phyloP scores from a whole-genome alignment of 2,113 vertebrate genomes.

The Macquaria australasica region DNA sequence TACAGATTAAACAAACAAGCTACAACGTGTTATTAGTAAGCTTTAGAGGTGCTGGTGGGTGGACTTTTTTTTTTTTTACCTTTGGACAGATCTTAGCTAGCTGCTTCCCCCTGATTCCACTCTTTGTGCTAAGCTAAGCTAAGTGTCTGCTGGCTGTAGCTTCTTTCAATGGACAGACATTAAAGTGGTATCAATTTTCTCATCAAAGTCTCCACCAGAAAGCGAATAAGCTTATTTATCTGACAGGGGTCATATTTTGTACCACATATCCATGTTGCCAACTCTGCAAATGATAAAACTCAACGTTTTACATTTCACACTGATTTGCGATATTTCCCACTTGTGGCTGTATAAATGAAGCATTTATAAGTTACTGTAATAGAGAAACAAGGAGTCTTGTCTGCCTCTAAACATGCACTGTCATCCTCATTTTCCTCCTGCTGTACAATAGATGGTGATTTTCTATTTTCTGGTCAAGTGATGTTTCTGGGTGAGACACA shows the following conservation, averaged over 20 bases:
- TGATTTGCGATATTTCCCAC: not conserved
- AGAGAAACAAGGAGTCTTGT: not conserved
- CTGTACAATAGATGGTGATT: not conserved
- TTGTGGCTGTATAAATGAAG: not conserved
- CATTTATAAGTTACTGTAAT: not conserved
- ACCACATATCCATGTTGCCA: not conserved
- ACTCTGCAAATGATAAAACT: not conserved
- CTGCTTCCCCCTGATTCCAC: too few species aligned
- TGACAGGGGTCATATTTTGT: not conserved
- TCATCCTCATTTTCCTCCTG: constrained; percentile 9
- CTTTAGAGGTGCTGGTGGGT: too few species aligned
- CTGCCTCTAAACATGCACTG: not conserved
- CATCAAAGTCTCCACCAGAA: too few species aligned
- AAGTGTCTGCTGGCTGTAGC: too few species aligned
- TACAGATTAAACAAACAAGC: too few species aligned
- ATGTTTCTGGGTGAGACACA: constrained; percentile 40
- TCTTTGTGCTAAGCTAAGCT: too few species aligned
- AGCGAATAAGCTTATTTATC: too few species aligned
- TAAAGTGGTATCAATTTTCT: too few species aligned
- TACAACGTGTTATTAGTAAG: too few species aligned
- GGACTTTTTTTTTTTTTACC: too few species aligned
- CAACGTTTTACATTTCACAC: not conserved
- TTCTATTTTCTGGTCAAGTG: constrained; percentile 36
- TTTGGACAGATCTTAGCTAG: too few species aligned
- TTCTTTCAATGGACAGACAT: too few species aligned